Evolutionary conservation across 2,888 invertebrate species (phyloP), one percentile per base, ranked within the genome.

Genomic region (Lasioglossum morio): DNA sequence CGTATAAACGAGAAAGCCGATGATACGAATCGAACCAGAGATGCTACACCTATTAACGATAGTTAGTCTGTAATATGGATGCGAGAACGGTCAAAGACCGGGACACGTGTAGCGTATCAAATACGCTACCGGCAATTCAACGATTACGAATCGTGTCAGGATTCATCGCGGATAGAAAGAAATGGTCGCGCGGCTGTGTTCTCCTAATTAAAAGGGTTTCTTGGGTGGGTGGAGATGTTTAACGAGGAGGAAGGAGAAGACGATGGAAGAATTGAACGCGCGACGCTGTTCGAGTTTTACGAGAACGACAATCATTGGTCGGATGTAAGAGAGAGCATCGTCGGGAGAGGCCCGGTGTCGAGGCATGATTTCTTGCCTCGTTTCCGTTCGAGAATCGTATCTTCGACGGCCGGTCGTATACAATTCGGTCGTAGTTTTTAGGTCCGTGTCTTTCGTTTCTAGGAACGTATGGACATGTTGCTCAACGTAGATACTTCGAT

Each of bases 401-500:
- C 43, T n/a, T 76, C 40, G 73, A 74, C 48, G 30, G 34, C 19
- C 84, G 84, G 16, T 77, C 77, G 77, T 48, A 30, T 77, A 74
- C 84, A 73, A 86, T 87, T 86, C 87, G 82, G 80, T 88, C 85
- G 86, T 78, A 82, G 74, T 86, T 88, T 87, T 77, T 75, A 90
- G 80, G 81, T 87, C 81, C 86, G 87, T 63, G 63, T 63, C 63
- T 63, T 16, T 63, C 63, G 63, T 63, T 63, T 63, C 63, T 63
- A 63, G 30, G 86, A 83, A 69, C 69, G 37, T 4, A 69, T 23
- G 69, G 86, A 82, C 88, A 89, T 92, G 88, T 94, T 93, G 92
- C 93, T 94, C 93, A 92, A 92, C 90, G 87, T 93, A 94, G 93
- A 89, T 91, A 92, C 91, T 82, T n/a, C 40, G 23, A 88, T 57